Conservation (phyloP, 1,140 invertebrate species). For the Sitophilus oryzae region DNA sequence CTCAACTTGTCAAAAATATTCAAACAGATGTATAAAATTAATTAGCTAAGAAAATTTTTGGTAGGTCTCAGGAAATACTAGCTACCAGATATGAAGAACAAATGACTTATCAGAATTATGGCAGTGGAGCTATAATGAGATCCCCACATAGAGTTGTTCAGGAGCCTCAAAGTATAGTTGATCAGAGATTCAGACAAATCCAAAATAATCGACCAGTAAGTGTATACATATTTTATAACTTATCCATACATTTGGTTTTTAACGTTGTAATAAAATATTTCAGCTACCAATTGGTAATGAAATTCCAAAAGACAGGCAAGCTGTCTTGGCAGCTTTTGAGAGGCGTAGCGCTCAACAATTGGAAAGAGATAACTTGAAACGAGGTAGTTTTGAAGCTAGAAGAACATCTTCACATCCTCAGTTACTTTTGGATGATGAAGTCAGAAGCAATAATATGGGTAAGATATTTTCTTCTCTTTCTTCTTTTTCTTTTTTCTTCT, state of each 20-base stretch:
- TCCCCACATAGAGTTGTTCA: slow-evolving; percentile 13
- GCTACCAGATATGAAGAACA: slow-evolving; percentile 45
- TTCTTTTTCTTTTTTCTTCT: too few species aligned
- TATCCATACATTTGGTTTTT: background rate
- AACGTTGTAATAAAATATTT: slow-evolving; percentile 3
- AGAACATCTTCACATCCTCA: slow-evolving; percentile 61
- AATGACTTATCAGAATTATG: slow-evolving; percentile 36
- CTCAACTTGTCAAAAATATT: too few species aligned
- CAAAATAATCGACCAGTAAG: slow-evolving; percentile 1
- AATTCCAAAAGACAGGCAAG: slow-evolving; percentile 8
- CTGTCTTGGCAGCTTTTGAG: slow-evolving; percentile 17
- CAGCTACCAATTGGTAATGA: slow-evolving; percentile 21
- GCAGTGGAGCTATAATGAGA: slow-evolving; percentile 15
- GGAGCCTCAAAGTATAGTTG: slow-evolving; percentile 8
- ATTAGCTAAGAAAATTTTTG: background rate
- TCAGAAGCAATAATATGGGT: background rate
- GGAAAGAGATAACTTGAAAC: slow-evolving; percentile 50
- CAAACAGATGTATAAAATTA: too few species aligned
- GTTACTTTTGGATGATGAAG: slow-evolving; percentile 52
- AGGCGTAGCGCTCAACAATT: slow-evolving; percentile 53
- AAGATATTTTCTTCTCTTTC: too few species aligned
- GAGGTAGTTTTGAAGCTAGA: slow-evolving; percentile 51
- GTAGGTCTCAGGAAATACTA: slow-evolving; percentile 51
- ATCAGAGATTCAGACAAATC: slow-evolving; percentile 11
- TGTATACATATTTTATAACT: background rate